These are phyloP conservation scores for Streptopelia turtur DNA, from an alignment of 2,797 vertebrate species.

Conservation along the genomic window DNA sequence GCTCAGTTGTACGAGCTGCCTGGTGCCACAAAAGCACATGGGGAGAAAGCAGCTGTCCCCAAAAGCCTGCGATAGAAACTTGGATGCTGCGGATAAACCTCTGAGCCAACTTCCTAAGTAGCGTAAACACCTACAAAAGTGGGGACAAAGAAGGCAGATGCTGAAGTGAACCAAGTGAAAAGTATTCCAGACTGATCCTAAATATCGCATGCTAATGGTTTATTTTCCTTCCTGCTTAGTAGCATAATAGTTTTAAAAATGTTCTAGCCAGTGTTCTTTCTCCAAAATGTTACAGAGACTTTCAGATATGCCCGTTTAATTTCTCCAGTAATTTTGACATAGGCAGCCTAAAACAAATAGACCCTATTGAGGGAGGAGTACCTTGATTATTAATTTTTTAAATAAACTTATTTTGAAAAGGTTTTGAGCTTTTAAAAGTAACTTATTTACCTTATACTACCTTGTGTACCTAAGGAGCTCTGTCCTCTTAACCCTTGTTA, in stretches of 20 bases:
- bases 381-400: not conserved
- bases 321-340: not conserved
- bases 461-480: not conserved
- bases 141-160: constrained; percentile 27
- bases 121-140: constrained; percentile 39
- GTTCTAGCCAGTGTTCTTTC: not conserved
- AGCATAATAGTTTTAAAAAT: not conserved
- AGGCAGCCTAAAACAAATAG: not conserved
- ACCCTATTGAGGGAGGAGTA: not conserved
- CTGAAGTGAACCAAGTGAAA: constrained; percentile 1
- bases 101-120: constrained; percentile 37
- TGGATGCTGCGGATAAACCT: constrained; percentile 20
- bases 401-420: not conserved
- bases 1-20: not conserved
- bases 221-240: not conserved
- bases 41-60: constrained; percentile 58
- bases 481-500: not conserved
- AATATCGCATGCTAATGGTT: not conserved
- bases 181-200: not conserved
- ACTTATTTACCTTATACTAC: not conserved
- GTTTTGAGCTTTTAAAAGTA: not conserved
- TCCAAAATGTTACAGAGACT: not conserved
- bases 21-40: constrained; percentile 23
- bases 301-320: not conserved
- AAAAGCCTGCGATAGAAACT: constrained; percentile 27